Evolutionary conservation across 2,888 invertebrate genomes (phyloP), one percentile per base, ranked within the genome.

Genomic region (Drosophila mimica): DNA sequence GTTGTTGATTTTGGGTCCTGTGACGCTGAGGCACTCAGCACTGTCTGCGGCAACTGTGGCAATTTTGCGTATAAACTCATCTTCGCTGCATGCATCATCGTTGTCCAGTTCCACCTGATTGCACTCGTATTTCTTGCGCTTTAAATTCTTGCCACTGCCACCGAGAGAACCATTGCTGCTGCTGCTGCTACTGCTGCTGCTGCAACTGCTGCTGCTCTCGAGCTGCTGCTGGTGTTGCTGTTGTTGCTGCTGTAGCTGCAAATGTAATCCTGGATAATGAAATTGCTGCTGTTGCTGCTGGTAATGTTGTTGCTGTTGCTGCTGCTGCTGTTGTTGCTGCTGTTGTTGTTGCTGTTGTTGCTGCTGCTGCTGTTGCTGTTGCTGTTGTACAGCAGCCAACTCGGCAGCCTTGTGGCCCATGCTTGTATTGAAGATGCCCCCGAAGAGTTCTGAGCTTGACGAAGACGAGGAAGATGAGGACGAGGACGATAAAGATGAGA

Each of bases 21-120:
- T 51, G 34, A 8, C 40, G 69, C 30, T 25, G 25, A 25, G 25
- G 25, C 25, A 25, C 25, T 40, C 53, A 25, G 25, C 20, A 17
- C 13, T 38, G 40, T 56, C 76, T 20, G 76, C 69, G 30, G 74
- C 76, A 40, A 82, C 78, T 20, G 76, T 92, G 63, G 93, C 91
- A 67, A 93, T 92, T 84, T 93, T 93, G 70, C 92, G 90, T 79
- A 92, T 92, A 63, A 93, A 93, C 63, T 92, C 93, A 81, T 93
- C 93, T 77, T 93, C 93, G 79, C 93, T 93, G 86, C 93, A 93
- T 61, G 93, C 93, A 88, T 93, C 93, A 70, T 93, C 93, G 72
- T 92, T 93, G 81, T 93, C 93, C 70, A 93, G 82, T 64, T 92
- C 92, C 59, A 93, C 91, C 54, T 86, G 84, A 25, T 90, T 89